Evolutionary conservation across 2,113 vertebrate species (phyloP), one percentile per base, ranked within the genome.

Genomic region (Xyrauchen texanus): DNA sequence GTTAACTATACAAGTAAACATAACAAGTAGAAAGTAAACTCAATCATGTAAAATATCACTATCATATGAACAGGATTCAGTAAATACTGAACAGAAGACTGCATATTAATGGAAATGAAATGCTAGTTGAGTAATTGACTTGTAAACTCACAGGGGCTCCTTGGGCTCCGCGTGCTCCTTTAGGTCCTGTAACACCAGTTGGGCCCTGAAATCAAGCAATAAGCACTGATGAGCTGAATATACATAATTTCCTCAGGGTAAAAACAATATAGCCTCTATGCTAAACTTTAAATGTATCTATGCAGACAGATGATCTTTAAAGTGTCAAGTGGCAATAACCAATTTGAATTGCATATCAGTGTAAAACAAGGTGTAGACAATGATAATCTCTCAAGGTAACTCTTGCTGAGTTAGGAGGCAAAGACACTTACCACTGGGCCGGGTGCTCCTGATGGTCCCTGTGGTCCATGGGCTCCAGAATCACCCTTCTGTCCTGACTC

Each of bases 141-240:
- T 72, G 7, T 65, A 34, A 21, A 95, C 96, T 96, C 83, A 98
- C 97, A 80, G 96, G 88, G 76, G 96, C 92, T 7, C 97, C 97
- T 89, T 97, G 97, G 74, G 96, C 96, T 46, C 97, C 97, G 63
- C 97, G 96, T 7, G 94, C 93, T 90, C 97, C 97, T 91, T 99
- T 99, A 77, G 93, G 90, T 90, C 97, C 97, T 78, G 91, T 87
- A 60, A 98, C 94, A 86, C 97, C 97, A 85, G 94, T 98, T 57
- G 96, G 97, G 82, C 96, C 97, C 97, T 98, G 75, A 81, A 81
- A 85, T 82, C 44, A 77, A 81, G 10, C 12, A 69, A 34, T 15
- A 0, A 51, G 34, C 16, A 68, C 21, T 34, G 21, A 34, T 34
- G 21, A 34, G 21, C 21, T 3, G 3, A 34, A 34, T 34, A 34